Conservation (phyloP, 2,113 vertebrate species). For the Nestor notabilis region DNA sequence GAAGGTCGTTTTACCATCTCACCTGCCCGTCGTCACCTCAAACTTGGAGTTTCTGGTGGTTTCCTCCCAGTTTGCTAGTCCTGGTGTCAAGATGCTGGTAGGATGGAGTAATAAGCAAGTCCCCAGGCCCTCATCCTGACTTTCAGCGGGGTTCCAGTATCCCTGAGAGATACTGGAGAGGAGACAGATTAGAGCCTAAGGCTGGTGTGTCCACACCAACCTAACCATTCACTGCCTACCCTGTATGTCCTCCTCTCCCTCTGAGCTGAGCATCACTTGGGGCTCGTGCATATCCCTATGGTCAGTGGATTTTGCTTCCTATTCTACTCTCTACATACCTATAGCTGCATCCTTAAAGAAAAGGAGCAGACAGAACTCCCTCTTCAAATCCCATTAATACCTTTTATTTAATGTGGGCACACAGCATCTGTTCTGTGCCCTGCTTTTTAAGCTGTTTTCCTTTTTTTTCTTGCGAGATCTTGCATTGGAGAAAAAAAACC, state of each 20-base stretch:
- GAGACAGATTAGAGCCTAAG: neutral
- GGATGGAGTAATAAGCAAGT: neutral
- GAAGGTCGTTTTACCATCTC: neutral
- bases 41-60: neutral
- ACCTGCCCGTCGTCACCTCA: neutral
- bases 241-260: rapidly evolving
- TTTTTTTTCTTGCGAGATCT: neutral
- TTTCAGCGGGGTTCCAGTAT: neutral
- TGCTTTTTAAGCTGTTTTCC: neutral
- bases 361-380: neutral
- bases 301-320: rapidly evolving
- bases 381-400: neutral
- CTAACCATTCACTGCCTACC: neutral
- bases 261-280: neutral
- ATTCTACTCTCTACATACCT: neutral
- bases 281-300: rapidly evolving
- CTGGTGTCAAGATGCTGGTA: neutral
- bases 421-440: rapidly evolving
- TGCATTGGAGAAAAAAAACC: rapidly evolving
- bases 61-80: neutral
- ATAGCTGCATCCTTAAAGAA: neutral
- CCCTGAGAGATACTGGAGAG: neutral
- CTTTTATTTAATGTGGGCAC: neutral
- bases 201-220: rapidly evolving
- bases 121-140: neutral